phyloP scores from a whole-genome alignment of 2,113 vertebrate genomes.

The Tringa solitaria region DNA sequence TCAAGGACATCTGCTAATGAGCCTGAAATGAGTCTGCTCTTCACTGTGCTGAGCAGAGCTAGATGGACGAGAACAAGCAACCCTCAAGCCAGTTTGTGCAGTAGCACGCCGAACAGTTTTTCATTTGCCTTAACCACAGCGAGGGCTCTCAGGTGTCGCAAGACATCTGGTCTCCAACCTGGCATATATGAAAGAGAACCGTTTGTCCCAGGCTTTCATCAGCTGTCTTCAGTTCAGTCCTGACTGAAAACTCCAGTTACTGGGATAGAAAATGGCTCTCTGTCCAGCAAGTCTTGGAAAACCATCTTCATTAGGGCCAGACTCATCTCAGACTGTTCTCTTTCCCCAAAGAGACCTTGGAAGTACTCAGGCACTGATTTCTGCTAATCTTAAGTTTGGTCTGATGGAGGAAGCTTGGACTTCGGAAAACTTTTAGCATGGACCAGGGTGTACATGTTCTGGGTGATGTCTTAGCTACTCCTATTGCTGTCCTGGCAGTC shows the following conservation, averaged over 20 bases:
- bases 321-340: not conserved
- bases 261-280: not conserved
- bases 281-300: not conserved
- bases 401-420: not conserved
- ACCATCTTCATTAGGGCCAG: not conserved
- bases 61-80: not conserved
- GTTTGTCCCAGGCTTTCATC: not conserved
- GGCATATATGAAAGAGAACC: not conserved
- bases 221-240: not conserved
- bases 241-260: not conserved
- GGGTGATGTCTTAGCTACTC: not conserved
- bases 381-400: not conserved
- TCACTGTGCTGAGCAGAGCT: not conserved
- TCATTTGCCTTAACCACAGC: not conserved
- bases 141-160: not conserved
- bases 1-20: slow-evolving; percentile 29
- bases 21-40: not conserved
- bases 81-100: not conserved
- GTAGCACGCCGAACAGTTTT: not conserved
- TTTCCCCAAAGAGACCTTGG: not conserved
- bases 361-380: not conserved
- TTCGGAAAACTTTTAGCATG: not conserved
- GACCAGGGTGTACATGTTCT: fast-evolving
- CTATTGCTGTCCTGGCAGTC: not conserved
- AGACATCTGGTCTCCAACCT: not conserved